phyloP scores from a whole-genome alignment of 2,113 vertebrate genomes.

The Vidua chalybeata region DNA sequence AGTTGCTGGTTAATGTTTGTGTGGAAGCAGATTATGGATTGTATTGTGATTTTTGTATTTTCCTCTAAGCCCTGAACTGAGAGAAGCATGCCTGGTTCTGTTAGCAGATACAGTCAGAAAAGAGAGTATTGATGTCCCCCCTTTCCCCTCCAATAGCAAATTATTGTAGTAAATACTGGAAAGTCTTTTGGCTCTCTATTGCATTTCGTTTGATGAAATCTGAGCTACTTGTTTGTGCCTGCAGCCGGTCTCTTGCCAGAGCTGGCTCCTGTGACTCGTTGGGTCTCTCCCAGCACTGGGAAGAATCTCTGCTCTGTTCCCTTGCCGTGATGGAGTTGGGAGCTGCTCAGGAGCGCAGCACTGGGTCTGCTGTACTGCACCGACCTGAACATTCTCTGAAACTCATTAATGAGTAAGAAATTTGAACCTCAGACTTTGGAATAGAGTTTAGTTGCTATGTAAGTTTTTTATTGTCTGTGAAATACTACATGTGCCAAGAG shows the following conservation, averaged over 20 bases:
- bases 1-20: background rate
- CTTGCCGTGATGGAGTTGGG: background rate
- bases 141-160: background rate
- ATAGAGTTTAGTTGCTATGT: background rate
- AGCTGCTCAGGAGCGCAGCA: background rate
- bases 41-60: background rate
- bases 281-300: rapidly evolving
- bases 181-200: background rate
- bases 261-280: background rate
- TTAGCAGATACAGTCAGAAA: background rate
- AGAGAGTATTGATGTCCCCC: background rate
- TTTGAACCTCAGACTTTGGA: background rate
- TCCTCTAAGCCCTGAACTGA: background rate
- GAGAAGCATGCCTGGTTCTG: background rate
- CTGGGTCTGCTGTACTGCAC: background rate
- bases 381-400: background rate
- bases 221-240: conserved; percentile 22
- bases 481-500: background rate
- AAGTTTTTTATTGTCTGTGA: background rate
- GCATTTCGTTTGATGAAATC: background rate
- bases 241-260: background rate
- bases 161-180: background rate
- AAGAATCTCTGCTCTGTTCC: conserved; percentile 25
- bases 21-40: background rate
- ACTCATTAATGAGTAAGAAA: background rate